Percentiles rank a stretch among this genome's conserved stretches.
These are phyloP conservation scores for Ligdia adustata DNA, from an alignment of 2,888 invertebrate genomes.

Conservation along the genomic window DNA sequence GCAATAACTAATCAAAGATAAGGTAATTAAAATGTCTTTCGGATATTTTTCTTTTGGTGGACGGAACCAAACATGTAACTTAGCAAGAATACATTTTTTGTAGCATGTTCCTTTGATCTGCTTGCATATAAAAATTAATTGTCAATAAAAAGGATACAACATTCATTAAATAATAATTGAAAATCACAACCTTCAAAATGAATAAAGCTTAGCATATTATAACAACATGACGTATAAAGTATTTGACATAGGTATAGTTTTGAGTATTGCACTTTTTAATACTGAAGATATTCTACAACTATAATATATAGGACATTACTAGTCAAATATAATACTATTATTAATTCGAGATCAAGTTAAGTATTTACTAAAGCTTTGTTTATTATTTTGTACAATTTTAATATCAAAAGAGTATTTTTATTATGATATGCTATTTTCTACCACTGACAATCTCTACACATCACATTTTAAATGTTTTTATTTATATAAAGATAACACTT, in stretches of 20 bases:
- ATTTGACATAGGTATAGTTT: conserved; percentile 32
- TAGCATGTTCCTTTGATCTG: too few relatives aligned
- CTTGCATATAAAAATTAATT: too few relatives aligned
- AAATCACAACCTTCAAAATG: conserved; percentile 64
- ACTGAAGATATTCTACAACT: conserved; percentile 7
- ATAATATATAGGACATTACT: not conserved
- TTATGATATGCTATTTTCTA: conserved; percentile 61
- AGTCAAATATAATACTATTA: not conserved
- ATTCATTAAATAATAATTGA: not conserved
- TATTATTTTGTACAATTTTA: conserved; percentile 33
- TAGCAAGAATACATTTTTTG: too few relatives aligned
- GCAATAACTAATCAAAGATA: not conserved
- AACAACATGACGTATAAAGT: conserved; percentile 4
- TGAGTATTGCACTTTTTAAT: conserved; percentile 34
- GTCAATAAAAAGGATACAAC: not conserved
- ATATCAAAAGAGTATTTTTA: conserved; percentile 26
- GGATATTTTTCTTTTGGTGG: too few relatives aligned
- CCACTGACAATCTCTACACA: conserved; percentile 49
- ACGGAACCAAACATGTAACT: conserved; percentile 8
- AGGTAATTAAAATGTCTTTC: too few relatives aligned
- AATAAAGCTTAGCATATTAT: conserved; percentile 42
- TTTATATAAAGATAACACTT: conserved; percentile 48
- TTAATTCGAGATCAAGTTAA: conserved; percentile 21
- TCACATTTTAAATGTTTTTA: conserved; percentile 31
- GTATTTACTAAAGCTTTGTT: conserved; percentile 19